phyloP scores from a whole-genome alignment of 2,113 vertebrate species.

The Dicaeum eximium region DNA sequence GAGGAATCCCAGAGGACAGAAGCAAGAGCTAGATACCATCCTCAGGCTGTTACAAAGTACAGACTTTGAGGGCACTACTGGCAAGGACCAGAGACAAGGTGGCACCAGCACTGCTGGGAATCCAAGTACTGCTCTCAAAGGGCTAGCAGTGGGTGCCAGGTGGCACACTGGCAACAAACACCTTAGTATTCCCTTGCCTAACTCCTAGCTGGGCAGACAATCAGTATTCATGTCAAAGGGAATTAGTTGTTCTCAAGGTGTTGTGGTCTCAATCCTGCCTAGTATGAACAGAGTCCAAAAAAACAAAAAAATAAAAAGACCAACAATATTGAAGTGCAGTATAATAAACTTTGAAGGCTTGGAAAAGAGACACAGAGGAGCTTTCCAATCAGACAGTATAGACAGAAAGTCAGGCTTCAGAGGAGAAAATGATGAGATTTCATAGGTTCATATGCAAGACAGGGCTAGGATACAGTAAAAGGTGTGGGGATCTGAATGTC shows the following conservation, averaged over 20 bases:
- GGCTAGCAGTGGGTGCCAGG: neutral
- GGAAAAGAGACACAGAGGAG: neutral
- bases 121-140: neutral
- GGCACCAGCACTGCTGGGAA: neutral
- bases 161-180: neutral
- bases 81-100: neutral
- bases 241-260: neutral
- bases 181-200: neutral
- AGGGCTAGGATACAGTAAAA: neutral
- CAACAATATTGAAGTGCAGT: neutral
- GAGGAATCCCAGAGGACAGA: neutral
- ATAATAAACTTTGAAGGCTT: neutral
- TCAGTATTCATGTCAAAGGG: neutral
- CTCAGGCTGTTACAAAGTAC: neutral
- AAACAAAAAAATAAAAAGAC: fast-evolving
- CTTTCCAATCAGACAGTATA: neutral
- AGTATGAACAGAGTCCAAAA: neutral
- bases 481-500: neutral
- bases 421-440: neutral
- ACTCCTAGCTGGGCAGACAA: neutral
- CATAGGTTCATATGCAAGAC: neutral
- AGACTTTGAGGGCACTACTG: neutral
- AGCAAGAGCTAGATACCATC: neutral
- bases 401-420: neutral
- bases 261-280: neutral